phyloP scores from a whole-genome alignment of 1,140 invertebrate genomes.

The Lepeophtheirus salmonis region DNA sequence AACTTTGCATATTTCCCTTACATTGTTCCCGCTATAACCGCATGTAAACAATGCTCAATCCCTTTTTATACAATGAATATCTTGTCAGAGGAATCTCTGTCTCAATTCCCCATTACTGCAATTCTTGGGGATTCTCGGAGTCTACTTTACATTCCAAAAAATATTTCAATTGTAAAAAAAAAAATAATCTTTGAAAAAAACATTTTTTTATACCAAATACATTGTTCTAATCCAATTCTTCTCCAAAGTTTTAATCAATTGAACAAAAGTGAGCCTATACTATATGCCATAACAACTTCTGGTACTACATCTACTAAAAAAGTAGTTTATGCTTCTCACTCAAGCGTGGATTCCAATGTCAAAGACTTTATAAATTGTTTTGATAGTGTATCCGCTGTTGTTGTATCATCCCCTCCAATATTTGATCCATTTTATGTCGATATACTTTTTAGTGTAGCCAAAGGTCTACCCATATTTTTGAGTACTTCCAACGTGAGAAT shows the following conservation, averaged over 20 bases:
- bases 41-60: not conserved
- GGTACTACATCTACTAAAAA: slow-evolving; percentile 5
- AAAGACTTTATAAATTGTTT: slow-evolving; percentile 3
- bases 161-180: too few relatives aligned
- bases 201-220: not conserved
- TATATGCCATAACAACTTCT: not conserved
- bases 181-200: not conserved
- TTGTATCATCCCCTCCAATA: not conserved
- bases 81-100: too few relatives aligned
- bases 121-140: too few relatives aligned
- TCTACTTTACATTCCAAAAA: too few relatives aligned
- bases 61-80: not conserved
- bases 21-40: not conserved
- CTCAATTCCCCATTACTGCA: too few relatives aligned
- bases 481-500: not conserved
- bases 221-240: not conserved
- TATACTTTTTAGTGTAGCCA: not conserved
- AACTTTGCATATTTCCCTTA: not conserved
- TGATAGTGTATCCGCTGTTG: not conserved
- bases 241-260: not conserved
- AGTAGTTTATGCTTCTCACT: not conserved
- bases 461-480: not conserved
- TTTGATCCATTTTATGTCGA: slow-evolving; percentile 13
- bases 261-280: not conserved
- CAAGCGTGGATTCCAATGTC: not conserved